Evolutionary conservation across 2,113 vertebrate species (phyloP).

Genomic region (Mus pahari): DNA sequence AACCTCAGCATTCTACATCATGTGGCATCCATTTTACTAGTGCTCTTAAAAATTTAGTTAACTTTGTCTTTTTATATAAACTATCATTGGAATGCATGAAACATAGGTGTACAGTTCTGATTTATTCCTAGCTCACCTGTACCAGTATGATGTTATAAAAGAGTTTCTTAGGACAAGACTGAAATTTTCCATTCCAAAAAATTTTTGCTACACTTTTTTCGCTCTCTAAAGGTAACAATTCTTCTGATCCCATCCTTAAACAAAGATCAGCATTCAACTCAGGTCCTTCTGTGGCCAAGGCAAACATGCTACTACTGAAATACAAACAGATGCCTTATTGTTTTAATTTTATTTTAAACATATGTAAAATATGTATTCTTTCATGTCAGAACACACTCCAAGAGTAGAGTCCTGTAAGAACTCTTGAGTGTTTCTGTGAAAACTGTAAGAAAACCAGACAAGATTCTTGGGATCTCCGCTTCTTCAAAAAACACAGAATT

Average conservation of each 20-base stretch:
- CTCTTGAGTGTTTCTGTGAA: neutral
- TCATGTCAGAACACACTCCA: neutral
- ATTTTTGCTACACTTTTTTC: neutral
- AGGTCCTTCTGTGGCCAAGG: neutral
- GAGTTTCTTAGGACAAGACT: neutral
- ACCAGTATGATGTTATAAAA: neutral
- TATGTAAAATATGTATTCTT: neutral
- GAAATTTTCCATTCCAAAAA: too few relatives aligned
- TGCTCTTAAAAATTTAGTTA: too few relatives aligned
- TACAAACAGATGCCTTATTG: neutral
- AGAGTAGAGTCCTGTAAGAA: neutral
- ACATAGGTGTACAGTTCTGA: neutral
- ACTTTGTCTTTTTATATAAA: neutral
- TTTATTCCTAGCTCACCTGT: accelerated
- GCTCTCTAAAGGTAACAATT: too few relatives aligned
- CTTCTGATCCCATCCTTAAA: neutral
- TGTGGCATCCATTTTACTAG: neutral
- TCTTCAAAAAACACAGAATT: neutral
- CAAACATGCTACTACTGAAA: neutral
- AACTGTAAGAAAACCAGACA: neutral
- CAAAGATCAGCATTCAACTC: neutral
- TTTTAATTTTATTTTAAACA: neutral
- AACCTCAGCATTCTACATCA: neutral
- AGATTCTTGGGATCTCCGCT: neutral
- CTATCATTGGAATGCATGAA: too few relatives aligned